Percentiles rank a stretch among this genome's conserved stretches.
Conservation (phyloP, 1,140 invertebrate genomes). For the Propsilocerus akamusi region DNA sequence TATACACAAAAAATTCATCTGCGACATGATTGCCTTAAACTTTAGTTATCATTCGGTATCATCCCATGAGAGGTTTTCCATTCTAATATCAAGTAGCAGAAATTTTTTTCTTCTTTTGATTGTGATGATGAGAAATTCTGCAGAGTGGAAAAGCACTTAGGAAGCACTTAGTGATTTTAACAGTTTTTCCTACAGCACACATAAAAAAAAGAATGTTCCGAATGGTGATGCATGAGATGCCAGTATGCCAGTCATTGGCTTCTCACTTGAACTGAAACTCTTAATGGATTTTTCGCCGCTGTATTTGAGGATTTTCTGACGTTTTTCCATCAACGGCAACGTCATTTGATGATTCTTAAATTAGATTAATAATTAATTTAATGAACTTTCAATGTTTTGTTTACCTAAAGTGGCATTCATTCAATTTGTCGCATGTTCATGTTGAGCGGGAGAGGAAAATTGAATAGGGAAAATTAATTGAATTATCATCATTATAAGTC, state of each 20-base stretch:
- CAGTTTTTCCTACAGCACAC: background rate
- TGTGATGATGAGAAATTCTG: background rate
- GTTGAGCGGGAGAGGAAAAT: background rate
- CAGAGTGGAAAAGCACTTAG: constrained; percentile 1
- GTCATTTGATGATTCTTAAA: no score
- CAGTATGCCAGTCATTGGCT: background rate
- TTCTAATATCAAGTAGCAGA: no score
- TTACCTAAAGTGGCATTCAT: background rate
- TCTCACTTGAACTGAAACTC: no score
- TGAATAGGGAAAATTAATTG: background rate
- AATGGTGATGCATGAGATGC: background rate
- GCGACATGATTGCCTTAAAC: background rate
- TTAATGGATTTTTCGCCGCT: background rate
- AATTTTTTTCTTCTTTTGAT: background rate
- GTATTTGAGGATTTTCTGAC: background rate
- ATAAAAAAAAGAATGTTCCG: background rate
- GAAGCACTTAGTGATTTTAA: constrained; percentile 2
- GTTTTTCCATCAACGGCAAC: background rate
- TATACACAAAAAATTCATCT: background rate
- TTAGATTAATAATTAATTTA: no score
- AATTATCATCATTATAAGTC: no score
- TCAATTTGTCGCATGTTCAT: background rate
- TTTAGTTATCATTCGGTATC: no score
- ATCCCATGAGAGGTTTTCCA: no score
- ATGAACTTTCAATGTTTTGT: background rate